Base-by-base conservation (phyloP, 1,140 invertebrate genomes). In the Drosophila ananassae region DNA sequence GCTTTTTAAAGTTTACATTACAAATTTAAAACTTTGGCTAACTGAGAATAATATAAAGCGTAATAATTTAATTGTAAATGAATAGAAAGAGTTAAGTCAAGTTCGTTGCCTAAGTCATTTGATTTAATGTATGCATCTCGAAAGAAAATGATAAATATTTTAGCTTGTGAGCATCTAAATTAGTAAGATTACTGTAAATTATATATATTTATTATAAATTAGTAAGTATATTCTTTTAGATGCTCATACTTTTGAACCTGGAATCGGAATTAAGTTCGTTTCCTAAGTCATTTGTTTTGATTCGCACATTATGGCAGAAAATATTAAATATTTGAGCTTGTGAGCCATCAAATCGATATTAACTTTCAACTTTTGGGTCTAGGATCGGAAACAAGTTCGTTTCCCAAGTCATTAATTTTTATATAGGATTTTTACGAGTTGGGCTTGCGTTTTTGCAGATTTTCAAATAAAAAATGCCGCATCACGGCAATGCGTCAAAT, bases 311-410 rank as follows among this genome's bases (percentile, higher is more conserved):
- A 28, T 28, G 7, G 0, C 7, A 4, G 10, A 37, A 37, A 37
- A 37, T 4, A 1, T 2, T 4, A 1, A 37, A 37, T 12, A 4
- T 4, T 37, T 37, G 12, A 7, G 25, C 25, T 6, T 28, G 1
- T 12, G 9, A 34, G 8, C 9, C 8, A 10, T 2, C 9, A 2
- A 10, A 9, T 34, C 10, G 32, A 37, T n/a, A 12, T 37, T 37
- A 10, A 24, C n/a, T 32, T n/a, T 57, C 39, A 1, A n/a, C 13
- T 22, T 30, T 4, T 3, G 3, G 28, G 0, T 44, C 22, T 28
- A 10, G 30, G n/a, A 71, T 44, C n/a, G 21, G 21, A 77, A 81
- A 61, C 79, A 61, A 83, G 83, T 89, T 87, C 73, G 83, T 83
- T 89, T 73, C 60, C 32, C 44, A 89, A 87, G 79, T 79, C 76